phyloP scores from a whole-genome alignment of 2,113 vertebrate species.

The Trogon surrucura region DNA sequence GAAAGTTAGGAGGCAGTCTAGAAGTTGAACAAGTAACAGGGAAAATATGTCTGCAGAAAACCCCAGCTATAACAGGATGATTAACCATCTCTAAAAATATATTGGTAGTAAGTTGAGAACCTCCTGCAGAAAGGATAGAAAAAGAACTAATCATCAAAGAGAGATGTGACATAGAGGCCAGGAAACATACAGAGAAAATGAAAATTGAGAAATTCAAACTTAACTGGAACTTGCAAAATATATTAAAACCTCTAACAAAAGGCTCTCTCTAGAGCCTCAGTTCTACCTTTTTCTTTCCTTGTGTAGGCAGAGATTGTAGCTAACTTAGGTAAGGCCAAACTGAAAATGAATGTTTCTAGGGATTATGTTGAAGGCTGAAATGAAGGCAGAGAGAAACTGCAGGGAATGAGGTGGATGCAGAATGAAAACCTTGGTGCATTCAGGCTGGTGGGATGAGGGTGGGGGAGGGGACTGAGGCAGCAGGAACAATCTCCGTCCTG shows the following conservation, averaged over 20 bases:
- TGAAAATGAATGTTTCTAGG: not conserved
- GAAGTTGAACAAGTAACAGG: not conserved
- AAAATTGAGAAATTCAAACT: not conserved
- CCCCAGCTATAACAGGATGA: not conserved
- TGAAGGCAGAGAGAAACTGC: not conserved
- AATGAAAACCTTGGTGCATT: fast-evolving
- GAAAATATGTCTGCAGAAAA: not conserved
- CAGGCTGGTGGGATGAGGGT: not conserved
- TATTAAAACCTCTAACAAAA: not conserved
- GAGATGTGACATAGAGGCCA: not conserved
- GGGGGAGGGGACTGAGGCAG: not conserved
- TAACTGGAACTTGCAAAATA: not conserved
- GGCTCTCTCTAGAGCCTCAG: not conserved
- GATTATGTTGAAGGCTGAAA: not conserved
- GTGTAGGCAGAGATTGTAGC: not conserved
- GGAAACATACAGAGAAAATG: not conserved
- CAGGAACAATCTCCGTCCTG: not conserved
- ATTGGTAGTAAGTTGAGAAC: not conserved
- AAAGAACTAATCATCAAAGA: not conserved
- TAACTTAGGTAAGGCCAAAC: not conserved
- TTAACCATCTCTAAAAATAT: not conserved
- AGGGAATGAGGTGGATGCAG: not conserved
- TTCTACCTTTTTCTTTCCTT: not conserved
- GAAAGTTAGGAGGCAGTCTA: not conserved
- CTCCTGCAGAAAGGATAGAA: not conserved